Evolutionary conservation across 1,140 invertebrate species (phyloP).

Genomic region (Aphaenogaster floridana): DNA sequence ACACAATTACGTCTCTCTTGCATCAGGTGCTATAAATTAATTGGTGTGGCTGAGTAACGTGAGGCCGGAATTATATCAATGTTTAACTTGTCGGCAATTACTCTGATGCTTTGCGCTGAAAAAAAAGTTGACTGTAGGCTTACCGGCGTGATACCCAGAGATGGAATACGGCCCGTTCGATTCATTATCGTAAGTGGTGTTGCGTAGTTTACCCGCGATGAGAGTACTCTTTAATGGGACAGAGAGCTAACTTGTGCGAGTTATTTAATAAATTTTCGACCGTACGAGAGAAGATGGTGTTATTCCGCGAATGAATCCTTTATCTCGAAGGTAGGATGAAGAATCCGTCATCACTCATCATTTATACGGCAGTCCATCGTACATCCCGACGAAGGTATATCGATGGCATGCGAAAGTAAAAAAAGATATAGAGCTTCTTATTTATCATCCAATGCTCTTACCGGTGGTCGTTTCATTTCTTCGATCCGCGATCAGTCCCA

Average conservation of each 20-base stretch:
- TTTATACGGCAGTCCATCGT: slow-evolving; percentile 26
- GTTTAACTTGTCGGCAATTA: slow-evolving; percentile 54
- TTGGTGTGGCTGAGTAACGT: slow-evolving; percentile 51
- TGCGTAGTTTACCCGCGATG: neutral
- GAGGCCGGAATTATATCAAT: slow-evolving; percentile 44
- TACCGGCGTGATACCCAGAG: slow-evolving; percentile 13
- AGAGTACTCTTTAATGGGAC: slow-evolving; percentile 28
- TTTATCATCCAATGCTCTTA: slow-evolving; percentile 85
- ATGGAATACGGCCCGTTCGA: slow-evolving; percentile 1
- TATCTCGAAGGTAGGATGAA: neutral
- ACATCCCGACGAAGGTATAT: slow-evolving; percentile 73
- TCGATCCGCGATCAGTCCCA: slow-evolving; percentile 23
- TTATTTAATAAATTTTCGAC: slow-evolving; percentile 57
- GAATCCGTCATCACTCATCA: slow-evolving; percentile 24
- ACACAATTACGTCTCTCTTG: slow-evolving; percentile 60
- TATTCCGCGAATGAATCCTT: slow-evolving; percentile 39
- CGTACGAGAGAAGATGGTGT: neutral
- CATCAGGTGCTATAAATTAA: slow-evolving; percentile 60
- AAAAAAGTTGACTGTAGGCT: slow-evolving; percentile 29
- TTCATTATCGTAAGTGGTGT: slow-evolving; percentile 53
- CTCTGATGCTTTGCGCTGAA: slow-evolving; percentile 2
- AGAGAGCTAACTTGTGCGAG: neutral
- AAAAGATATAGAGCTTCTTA: slow-evolving; percentile 75
- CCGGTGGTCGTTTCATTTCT: neutral
- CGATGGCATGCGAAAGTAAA: slow-evolving; percentile 69